These are phyloP conservation scores for Polietes domitor DNA, from an alignment of 2,888 invertebrate species.

Conservation along the genomic window DNA sequence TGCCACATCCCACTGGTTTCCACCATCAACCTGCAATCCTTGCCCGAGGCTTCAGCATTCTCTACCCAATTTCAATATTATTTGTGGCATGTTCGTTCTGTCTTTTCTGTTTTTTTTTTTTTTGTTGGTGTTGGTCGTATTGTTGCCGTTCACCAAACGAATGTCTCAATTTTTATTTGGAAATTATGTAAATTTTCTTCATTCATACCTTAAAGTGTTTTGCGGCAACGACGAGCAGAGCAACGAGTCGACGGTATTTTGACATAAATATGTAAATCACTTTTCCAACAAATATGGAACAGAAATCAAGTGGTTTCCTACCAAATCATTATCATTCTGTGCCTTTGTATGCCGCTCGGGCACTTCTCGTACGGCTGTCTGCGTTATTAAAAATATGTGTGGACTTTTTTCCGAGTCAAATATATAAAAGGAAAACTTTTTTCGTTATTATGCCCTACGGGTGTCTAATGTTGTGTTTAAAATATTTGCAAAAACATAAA, in stretches of 20 bases:
- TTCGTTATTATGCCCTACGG: constrained; percentile 25
- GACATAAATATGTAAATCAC: constrained; percentile 57
- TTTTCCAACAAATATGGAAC: constrained; percentile 37
- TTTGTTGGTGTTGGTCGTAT: not conserved
- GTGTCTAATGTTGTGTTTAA: constrained; percentile 33
- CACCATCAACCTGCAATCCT: constrained; percentile 16
- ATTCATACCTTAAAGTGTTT: constrained; percentile 56
- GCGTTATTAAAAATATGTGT: constrained; percentile 10
- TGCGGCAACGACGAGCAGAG: constrained; percentile 2
- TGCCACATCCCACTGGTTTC: not conserved
- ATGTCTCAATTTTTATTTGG: constrained; percentile 41
- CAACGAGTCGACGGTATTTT: constrained; percentile 24
- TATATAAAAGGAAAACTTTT: not conserved
- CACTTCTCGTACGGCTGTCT: not conserved
- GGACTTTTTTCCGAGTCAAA: constrained; percentile 1
- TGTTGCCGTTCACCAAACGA: constrained; percentile 6
- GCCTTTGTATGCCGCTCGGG: not conserved
- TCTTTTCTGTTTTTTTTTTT: not conserved
- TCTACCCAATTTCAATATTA: constrained; percentile 36
- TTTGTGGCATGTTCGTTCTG: constrained; percentile 28
- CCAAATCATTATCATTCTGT: constrained; percentile 42
- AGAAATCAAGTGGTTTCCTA: constrained; percentile 51
- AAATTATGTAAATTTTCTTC: constrained; percentile 59
- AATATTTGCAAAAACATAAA: constrained; percentile 15
- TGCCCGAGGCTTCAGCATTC: constrained; percentile 27